Evolutionary conservation across 1,140 invertebrate species (phyloP).

Genomic region (Drosophila sp.): DNA sequence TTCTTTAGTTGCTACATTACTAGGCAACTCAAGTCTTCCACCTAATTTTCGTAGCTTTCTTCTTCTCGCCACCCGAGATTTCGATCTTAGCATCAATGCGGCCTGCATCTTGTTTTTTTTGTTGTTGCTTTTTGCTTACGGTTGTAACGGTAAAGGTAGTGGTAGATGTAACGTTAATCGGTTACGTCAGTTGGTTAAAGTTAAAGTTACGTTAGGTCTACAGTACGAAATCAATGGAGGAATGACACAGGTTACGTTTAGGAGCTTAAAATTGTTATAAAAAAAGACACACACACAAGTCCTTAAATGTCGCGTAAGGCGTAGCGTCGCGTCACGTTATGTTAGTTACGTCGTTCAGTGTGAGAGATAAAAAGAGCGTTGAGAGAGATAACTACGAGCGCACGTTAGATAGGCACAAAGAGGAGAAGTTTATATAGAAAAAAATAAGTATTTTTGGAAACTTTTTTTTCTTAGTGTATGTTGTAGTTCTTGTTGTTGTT

Average conservation of each 20-base stretch:
- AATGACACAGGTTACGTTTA: constrained; percentile 79
- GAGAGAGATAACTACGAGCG: constrained; percentile 46
- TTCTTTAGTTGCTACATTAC: constrained; percentile 92
- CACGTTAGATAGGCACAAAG: constrained; percentile 75
- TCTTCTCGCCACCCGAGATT: constrained; percentile 90
- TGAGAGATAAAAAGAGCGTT: constrained; percentile 56
- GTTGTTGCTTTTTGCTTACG: constrained; percentile 65
- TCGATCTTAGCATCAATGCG: constrained; percentile 93
- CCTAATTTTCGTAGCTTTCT: constrained; percentile 88
- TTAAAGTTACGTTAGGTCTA: constrained; percentile 27
- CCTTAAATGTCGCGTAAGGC: constrained; percentile 59
- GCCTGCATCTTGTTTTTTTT: constrained; percentile 92
- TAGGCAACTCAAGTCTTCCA: constrained; percentile 90
- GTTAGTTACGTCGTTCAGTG: constrained; percentile 43
- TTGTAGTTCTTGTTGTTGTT: constrained; percentile 27
- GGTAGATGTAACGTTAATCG: constrained; percentile 31
- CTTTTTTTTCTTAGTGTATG: constrained; percentile 14
- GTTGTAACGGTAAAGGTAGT: constrained; percentile 58
- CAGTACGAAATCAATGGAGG: constrained; percentile 70
- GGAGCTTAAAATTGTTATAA: constrained; percentile 63
- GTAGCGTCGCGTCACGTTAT: constrained; percentile 42
- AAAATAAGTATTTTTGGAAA: constrained; percentile 51
- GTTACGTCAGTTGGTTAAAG: constrained; percentile 24
- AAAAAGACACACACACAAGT: constrained; percentile 7
- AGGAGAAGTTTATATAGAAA: constrained; percentile 75